Conservation (phyloP, 2,113 vertebrate genomes). For the Hippolais icterina region DNA sequence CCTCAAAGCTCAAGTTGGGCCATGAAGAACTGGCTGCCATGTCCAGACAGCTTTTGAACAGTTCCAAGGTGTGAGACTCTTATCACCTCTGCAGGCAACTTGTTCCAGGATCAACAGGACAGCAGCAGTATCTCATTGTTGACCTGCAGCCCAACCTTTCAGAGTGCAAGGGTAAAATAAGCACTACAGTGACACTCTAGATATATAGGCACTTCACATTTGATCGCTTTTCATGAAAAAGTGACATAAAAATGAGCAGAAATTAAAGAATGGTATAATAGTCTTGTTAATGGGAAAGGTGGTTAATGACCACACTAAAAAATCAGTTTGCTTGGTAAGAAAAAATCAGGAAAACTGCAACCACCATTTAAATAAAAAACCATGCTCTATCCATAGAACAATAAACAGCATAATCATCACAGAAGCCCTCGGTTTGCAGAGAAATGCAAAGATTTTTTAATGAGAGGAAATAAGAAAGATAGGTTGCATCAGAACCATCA, state of each 20-base stretch:
- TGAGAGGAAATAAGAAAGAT: neutral
- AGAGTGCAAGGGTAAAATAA: neutral
- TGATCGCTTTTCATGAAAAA: neutral
- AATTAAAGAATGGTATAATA: neutral
- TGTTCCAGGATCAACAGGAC: neutral
- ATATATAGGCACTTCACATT: neutral
- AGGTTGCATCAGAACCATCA: neutral
- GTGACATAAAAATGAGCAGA: neutral
- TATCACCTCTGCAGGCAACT: neutral
- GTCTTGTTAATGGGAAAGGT: neutral
- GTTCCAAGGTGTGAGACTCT: neutral
- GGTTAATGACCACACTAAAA: neutral
- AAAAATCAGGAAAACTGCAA: neutral
- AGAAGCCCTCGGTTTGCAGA: neutral
- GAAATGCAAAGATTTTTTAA: neutral
- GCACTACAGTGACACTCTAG: neutral
- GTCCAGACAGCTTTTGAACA: neutral
- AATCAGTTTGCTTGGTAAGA: accelerated
- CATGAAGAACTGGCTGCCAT: neutral
- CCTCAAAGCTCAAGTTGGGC: neutral
- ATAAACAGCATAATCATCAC: neutral
- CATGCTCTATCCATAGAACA: neutral
- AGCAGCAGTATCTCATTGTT: neutral
- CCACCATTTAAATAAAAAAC: neutral
- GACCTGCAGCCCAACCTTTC: neutral